phyloP scores from a whole-genome alignment of 2,888 invertebrate genomes.

The Phoronis australis region DNA sequence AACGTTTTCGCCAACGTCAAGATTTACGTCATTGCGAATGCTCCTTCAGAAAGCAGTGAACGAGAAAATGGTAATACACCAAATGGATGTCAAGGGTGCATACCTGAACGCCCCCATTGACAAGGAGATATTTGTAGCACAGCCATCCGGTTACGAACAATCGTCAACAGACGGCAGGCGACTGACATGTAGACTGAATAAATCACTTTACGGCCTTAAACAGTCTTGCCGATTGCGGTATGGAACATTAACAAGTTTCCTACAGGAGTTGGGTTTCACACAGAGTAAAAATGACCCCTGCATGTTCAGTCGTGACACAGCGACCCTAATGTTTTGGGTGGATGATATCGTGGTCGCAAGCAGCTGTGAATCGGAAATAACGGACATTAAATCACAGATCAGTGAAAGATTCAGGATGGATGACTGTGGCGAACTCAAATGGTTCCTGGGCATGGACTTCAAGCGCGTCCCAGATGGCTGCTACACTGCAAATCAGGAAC shows the following conservation, averaged over 20 bases:
- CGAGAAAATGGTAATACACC: conserved; percentile 13
- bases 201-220: conserved; percentile 19
- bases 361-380: neutral
- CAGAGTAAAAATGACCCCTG: conserved; percentile 8
- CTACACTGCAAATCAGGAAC: conserved; percentile 3
- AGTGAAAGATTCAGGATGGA: conserved; percentile 13
- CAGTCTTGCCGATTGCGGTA: conserved; percentile 19
- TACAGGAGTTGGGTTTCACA: conserved; percentile 8
- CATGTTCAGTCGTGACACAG: conserved; percentile 3
- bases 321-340: conserved; percentile 7
- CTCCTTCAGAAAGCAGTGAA: conserved; percentile 17
- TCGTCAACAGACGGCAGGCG: conserved; percentile 2
- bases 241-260: conserved; percentile 7
- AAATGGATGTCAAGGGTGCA: conserved; percentile 19
- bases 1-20: conserved; percentile 21
- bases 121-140: conserved; percentile 17
- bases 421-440: conserved; percentile 9
- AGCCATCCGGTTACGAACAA: conserved; percentile 13
- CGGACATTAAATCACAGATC: conserved; percentile 1
- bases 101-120: conserved; percentile 18
- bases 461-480: neutral
- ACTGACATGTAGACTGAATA: conserved; percentile 12
- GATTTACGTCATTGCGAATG: conserved; percentile 12
- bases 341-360: conserved; percentile 5
- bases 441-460: conserved; percentile 13